Evolutionary conservation across 2,888 invertebrate species (phyloP).

Genomic region (Caenorhabditis becei): DNA sequence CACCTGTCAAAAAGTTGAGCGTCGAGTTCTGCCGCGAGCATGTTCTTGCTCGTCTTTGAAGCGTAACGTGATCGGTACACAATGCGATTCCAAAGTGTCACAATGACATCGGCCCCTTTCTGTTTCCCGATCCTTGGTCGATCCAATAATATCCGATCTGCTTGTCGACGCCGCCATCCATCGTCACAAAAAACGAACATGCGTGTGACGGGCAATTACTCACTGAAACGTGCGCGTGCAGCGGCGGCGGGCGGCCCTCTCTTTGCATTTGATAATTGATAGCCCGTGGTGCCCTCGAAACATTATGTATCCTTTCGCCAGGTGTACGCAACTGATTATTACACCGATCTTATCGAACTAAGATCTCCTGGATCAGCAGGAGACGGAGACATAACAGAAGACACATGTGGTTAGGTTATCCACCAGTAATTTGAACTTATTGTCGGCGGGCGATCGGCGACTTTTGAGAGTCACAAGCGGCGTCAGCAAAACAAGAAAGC

Average conservation of each 20-base stretch:
- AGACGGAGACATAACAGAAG: slow-evolving; percentile 8
- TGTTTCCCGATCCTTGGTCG: background rate
- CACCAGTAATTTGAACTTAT: slow-evolving; percentile 47
- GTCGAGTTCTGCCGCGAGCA: slow-evolving; percentile 3
- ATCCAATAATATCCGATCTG: slow-evolving; percentile 9
- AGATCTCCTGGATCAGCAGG: slow-evolving; percentile 22
- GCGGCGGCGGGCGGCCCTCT: background rate
- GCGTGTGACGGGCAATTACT: slow-evolving; percentile 18
- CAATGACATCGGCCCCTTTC: slow-evolving; percentile 7
- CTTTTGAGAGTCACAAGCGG: slow-evolving; percentile 20
- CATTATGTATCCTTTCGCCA: slow-evolving; percentile 25
- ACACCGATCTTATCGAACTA: slow-evolving; percentile 35
- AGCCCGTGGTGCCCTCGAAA: slow-evolving; percentile 19
- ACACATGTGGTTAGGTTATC: slow-evolving; percentile 34
- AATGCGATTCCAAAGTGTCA: slow-evolving; percentile 9
- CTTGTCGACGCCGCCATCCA: background rate
- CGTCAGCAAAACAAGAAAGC: background rate
- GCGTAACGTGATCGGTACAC: slow-evolving; percentile 16
- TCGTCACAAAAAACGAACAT: slow-evolving; percentile 13
- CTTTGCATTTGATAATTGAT: slow-evolving; percentile 7
- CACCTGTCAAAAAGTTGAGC: slow-evolving; percentile 17
- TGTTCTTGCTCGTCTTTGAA: slow-evolving; percentile 1
- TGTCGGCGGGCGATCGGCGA: slow-evolving; percentile 8
- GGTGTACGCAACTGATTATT: slow-evolving; percentile 49
- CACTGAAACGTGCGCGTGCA: slow-evolving; percentile 9